A percentile compares a stretch with the other conserved stretches of the same genome.
Conservation (phyloP, 2,113 vertebrate genomes). For the Crotalus tigris region DNA sequence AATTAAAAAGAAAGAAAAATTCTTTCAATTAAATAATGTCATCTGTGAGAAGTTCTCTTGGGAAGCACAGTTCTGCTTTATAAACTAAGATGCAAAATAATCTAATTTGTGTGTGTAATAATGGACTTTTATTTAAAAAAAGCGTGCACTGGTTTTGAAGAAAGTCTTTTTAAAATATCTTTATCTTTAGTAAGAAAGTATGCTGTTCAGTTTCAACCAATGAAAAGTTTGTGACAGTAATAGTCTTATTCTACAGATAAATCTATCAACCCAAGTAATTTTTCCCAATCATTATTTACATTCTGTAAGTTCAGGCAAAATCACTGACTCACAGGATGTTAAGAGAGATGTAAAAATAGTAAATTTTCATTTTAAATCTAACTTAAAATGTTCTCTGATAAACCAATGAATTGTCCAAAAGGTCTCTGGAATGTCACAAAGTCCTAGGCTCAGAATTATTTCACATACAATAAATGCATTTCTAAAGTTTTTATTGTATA, state of each 20-base stretch:
- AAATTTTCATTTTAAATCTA: neutral
- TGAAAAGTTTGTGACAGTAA: neutral
- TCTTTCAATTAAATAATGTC: neutral
- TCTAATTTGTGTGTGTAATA: neutral
- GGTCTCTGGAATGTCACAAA: neutral
- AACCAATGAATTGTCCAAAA: neutral
- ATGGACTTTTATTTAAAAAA: neutral
- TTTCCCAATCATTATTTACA: neutral
- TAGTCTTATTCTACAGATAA: neutral
- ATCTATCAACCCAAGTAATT: neutral
- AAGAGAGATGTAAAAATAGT: neutral
- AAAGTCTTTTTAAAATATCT: neutral
- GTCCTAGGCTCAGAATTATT: neutral
- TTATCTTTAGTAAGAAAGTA: neutral
- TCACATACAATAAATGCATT: neutral
- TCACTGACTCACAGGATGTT: neutral
- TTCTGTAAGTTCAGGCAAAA: neutral
- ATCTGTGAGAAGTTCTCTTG: neutral
- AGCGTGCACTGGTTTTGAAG: neutral
- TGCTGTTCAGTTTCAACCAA: neutral
- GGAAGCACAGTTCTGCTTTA: neutral
- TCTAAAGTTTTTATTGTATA: neutral
- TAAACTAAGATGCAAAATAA: neutral
- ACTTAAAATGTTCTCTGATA: neutral
- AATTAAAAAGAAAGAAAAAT: neutral